Base-by-base conservation (phyloP, 1,140 invertebrate genomes). In the Scaptomyza graminum region DNA sequence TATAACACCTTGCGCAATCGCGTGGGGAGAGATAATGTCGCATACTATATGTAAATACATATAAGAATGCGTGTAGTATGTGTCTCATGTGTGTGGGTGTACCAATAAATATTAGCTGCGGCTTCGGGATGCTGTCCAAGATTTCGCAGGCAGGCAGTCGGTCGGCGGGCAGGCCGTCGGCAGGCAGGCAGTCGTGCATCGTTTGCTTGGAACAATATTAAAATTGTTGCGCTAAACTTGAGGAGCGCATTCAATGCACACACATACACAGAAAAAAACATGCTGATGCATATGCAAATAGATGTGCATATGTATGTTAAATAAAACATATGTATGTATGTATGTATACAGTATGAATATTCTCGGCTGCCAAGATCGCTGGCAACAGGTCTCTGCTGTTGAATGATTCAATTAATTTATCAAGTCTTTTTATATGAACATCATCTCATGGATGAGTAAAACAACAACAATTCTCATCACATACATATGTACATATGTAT, bases 361-460 rank as follows among this genome's bases (percentile, higher is more conserved):
- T 71, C 62, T 71, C 54, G 76, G 41, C 65, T 61, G 57, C 60
- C 50, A 72, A 79, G 78, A 82, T 71, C 79, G 67, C 82, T 75
- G 82, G 81, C 82, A 85, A 85, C 81, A 85, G 82, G 81, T 85
- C 74, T 67, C 83, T 46, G 81, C 69, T 60, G 81, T 69, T 85
- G 82, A 85, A 87, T 87, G 81, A 85, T 85, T 87, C 83, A 85
- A 85, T 85, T 87, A 87, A 85, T 85, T 85, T 79, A 84, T 84
- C 81, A 85, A 77, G 74, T 87, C 76, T 68, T 68, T 71, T 77
- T 74, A 81, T 87, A 81, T 69, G 76, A 84, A 87, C 54, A 71
- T 67, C 64, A 60, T 74, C 68, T 22, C 76, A 85, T 64, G 81
- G 73, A 74, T 85, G 81, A 84, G 81, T 80, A 65, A 73, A 76